These are phyloP conservation scores for Chaetodon auriga DNA, from an alignment of 2,113 vertebrate genomes.

Conservation along the genomic window DNA sequence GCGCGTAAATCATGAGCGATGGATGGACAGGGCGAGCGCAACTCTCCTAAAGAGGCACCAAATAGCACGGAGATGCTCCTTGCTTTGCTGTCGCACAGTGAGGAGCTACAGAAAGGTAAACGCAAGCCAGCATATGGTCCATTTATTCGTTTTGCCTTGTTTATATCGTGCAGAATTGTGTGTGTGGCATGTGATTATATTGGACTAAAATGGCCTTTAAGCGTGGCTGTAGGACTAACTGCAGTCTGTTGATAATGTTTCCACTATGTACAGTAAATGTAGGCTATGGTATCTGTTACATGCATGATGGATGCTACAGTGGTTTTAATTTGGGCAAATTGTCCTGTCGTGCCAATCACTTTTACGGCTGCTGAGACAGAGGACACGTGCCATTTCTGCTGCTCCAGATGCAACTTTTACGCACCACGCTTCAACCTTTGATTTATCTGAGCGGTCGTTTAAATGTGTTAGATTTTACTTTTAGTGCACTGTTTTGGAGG, in stretches of 20 bases:
- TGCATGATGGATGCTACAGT: conserved; percentile 19
- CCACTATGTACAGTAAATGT: background rate
- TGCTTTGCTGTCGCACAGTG: conserved; percentile 85
- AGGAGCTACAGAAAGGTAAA: conserved; percentile 88
- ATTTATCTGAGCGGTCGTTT: conserved; percentile 1
- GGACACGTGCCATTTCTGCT: background rate
- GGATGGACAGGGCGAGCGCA: conserved; percentile 78
- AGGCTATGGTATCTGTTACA: background rate
- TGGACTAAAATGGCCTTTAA: background rate
- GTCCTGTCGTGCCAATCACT: background rate
- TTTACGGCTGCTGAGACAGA: background rate
- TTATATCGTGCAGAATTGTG: background rate
- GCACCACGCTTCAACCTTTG: conserved; percentile 2
- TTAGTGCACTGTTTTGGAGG: background rate
- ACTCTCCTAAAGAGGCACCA: conserved; percentile 73
- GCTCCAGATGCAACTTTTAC: conserved; percentile 14
- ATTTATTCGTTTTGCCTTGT: background rate
- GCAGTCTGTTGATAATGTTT: background rate
- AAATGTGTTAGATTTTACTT: background rate
- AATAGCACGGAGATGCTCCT: conserved; percentile 85
- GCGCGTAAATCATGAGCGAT: conserved; percentile 77
- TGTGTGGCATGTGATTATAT: background rate
- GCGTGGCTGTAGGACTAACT: background rate
- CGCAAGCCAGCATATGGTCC: background rate
- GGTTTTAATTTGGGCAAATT: conserved; percentile 1